Percentiles rank a stretch among this genome's conserved stretches.
Conservation (phyloP, 2,888 invertebrate species). For the Drosophila neutralis region DNA sequence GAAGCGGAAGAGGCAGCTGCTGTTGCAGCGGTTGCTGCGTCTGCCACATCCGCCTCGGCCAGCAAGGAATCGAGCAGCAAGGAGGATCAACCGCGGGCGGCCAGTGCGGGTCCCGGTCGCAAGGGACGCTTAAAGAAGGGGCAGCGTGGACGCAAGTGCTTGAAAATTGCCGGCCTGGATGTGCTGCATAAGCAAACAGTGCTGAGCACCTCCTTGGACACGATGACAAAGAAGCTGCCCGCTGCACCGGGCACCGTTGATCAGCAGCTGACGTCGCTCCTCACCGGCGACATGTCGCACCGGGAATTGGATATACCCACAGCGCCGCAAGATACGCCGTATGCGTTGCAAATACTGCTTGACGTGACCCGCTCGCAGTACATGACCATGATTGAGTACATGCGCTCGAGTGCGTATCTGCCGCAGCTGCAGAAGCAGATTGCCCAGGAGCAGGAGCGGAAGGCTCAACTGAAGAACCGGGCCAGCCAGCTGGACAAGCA, state of each 20-base stretch:
- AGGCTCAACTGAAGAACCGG: slow-evolving; percentile 92
- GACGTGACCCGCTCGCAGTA: slow-evolving; percentile 94
- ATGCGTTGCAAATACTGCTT: slow-evolving; percentile 93
- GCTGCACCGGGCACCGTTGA: slow-evolving; percentile 97
- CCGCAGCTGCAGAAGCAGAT: slow-evolving; percentile 90
- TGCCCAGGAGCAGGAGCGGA: slow-evolving; percentile 93
- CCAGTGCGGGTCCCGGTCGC: slow-evolving; percentile 80
- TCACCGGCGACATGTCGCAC: slow-evolving; percentile 90
- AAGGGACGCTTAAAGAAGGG: slow-evolving; percentile 88
- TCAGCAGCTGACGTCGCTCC: slow-evolving; percentile 93
- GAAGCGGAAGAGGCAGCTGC: slow-evolving; percentile 83
- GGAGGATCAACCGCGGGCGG: slow-evolving; percentile 81
- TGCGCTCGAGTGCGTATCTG: slow-evolving; percentile 92
- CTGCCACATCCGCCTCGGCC: slow-evolving; percentile 58
- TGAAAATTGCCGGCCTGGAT: slow-evolving; percentile 94
- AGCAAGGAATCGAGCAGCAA: slow-evolving; percentile 83
- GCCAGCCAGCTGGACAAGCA: slow-evolving; percentile 97
- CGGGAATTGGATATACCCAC: slow-evolving; percentile 93
- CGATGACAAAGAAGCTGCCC: slow-evolving; percentile 90
- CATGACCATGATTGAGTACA: slow-evolving; percentile 92
- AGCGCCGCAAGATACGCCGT: slow-evolving; percentile 91
- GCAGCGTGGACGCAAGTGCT: slow-evolving; percentile 87
- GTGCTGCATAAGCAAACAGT: slow-evolving; percentile 95
- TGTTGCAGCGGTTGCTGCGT: slow-evolving; percentile 84
- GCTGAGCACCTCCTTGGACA: slow-evolving; percentile 92